phyloP scores from a whole-genome alignment of 1,140 invertebrate genomes.

The Batillaria attramentaria region DNA sequence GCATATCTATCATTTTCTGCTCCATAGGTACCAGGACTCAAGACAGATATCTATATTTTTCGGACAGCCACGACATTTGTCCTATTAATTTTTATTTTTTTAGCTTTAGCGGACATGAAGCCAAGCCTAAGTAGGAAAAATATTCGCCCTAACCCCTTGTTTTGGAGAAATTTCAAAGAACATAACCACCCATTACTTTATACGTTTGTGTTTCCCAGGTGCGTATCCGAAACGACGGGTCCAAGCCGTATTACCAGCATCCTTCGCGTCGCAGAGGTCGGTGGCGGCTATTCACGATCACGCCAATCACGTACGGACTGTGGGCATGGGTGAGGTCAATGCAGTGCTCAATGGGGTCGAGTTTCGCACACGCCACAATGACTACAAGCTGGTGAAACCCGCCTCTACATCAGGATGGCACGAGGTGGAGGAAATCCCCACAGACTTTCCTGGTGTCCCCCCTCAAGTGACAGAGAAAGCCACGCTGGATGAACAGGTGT shows the following conservation, averaged over 20 bases:
- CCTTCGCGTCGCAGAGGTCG: constrained; percentile 8
- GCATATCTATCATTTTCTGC: too few species aligned
- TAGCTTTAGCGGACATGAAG: too few species aligned
- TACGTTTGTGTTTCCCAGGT: too few species aligned
- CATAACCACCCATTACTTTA: too few species aligned
- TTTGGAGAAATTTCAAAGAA: too few species aligned
- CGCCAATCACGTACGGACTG: constrained; percentile 53
- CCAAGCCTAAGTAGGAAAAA: too few species aligned
- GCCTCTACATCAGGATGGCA: constrained; percentile 39
- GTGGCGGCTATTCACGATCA: constrained; percentile 51
- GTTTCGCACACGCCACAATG: constrained; percentile 65
- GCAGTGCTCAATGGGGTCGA: constrained; percentile 61
- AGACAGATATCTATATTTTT: too few species aligned
- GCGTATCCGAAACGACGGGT: constrained; percentile 23
- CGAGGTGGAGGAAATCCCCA: constrained; percentile 54
- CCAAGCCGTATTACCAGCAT: constrained; percentile 36
- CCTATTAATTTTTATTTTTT: too few species aligned
- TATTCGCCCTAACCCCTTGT: too few species aligned
- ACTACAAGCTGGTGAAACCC: constrained; percentile 59
- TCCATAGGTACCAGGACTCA: too few species aligned
- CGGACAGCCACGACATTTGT: too few species aligned
- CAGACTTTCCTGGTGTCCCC: constrained; percentile 59
- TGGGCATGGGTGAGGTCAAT: constrained; percentile 60
- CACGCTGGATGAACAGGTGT: constrained; percentile 9
- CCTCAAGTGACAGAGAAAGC: constrained; percentile 50